Percentiles rank a stretch among this genome's conserved stretches.
Evolutionary conservation across 2,888 invertebrate genomes (phyloP).

Genomic region (Epistrophe eligans): DNA sequence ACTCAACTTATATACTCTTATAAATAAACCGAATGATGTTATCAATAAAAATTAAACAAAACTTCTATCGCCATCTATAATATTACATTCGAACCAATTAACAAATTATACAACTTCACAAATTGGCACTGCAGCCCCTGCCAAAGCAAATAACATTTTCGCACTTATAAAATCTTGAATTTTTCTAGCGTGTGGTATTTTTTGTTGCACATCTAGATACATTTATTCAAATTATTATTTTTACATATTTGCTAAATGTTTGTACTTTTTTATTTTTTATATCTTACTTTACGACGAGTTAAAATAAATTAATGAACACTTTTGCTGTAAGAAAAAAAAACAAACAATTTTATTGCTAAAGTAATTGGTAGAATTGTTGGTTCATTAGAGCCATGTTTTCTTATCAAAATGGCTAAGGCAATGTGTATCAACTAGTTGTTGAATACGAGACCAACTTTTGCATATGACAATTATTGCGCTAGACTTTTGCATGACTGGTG

Average conservation of each 20-base stretch:
- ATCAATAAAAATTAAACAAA: conserved; percentile 13
- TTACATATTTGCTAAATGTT: conserved; percentile 43
- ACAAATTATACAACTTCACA: conserved; percentile 51
- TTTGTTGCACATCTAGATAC: conserved; percentile 28
- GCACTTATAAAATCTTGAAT: conserved; percentile 42
- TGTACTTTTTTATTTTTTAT: neutral
- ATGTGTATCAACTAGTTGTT: conserved; percentile 5
- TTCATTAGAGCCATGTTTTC: conserved; percentile 69
- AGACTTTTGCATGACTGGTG: neutral
- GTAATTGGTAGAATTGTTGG: conserved; percentile 67
- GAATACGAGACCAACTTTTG: neutral
- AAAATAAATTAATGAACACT: conserved; percentile 53
- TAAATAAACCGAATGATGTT: conserved; percentile 7
- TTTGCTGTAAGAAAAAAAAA: neutral
- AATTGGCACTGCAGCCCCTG: conserved; percentile 28
- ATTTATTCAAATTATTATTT: conserved; percentile 40
- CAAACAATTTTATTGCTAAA: conserved; percentile 61
- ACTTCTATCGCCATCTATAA: conserved; percentile 18
- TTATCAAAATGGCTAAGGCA: conserved; percentile 39
- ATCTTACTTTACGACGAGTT: conserved; percentile 41
- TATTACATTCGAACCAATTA: conserved; percentile 40
- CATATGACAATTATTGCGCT: neutral
- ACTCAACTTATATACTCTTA: neutral
- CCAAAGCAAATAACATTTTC: conserved; percentile 35
- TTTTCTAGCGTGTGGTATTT: conserved; percentile 31